phyloP scores from a whole-genome alignment of 2,113 vertebrate species.

The Engraulis encrasicolus region DNA sequence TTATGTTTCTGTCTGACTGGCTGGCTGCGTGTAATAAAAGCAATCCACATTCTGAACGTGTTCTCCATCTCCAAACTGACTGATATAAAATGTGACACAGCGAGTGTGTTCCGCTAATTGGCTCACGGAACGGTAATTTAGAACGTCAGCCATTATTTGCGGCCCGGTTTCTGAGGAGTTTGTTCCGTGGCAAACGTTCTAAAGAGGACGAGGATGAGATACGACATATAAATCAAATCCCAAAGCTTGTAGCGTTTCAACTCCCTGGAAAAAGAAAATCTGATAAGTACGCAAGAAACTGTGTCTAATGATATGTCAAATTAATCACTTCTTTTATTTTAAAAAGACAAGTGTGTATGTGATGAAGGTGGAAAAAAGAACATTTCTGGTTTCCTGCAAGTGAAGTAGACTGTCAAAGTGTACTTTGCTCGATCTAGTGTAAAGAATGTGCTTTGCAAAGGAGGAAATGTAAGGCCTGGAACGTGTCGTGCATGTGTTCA shows the following conservation, averaged over 20 bases:
- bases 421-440: not conserved
- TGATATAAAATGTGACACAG: not conserved
- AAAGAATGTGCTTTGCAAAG: not conserved
- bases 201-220: not conserved
- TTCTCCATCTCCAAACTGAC: not conserved
- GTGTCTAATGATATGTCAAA: not conserved
- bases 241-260: not conserved
- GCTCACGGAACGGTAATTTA: not conserved
- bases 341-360: too few relatives aligned
- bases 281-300: not conserved
- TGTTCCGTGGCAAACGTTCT: constrained; percentile 7
- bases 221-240: not conserved
- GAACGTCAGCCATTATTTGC: not conserved
- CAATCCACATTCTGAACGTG: not conserved
- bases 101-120: not conserved
- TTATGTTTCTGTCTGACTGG: too few relatives aligned
- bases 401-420: not conserved
- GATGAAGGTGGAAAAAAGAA: not conserved
- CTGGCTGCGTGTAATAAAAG: not conserved
- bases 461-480: not conserved
- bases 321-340: not conserved
- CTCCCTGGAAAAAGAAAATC: not conserved
- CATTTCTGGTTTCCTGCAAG: not conserved
- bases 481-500: not conserved
- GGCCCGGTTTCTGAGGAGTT: not conserved